phyloP scores from a whole-genome alignment of 1,140 invertebrate species.

The Drosophila paulistorum region DNA sequence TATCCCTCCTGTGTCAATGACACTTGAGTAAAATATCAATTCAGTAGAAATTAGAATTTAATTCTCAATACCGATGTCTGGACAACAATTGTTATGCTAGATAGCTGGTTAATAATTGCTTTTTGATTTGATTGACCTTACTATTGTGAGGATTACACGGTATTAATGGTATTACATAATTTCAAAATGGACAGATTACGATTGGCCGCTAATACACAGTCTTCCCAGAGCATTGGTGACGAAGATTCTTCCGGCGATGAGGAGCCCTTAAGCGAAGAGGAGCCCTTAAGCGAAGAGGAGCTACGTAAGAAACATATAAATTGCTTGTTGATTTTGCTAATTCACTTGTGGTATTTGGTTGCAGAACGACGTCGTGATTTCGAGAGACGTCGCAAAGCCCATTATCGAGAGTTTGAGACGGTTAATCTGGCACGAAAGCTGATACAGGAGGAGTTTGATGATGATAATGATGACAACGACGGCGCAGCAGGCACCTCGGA shows the following conservation, averaged over 20 bases:
- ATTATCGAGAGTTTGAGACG: slow-evolving; percentile 98
- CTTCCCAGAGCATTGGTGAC: slow-evolving; percentile 85
- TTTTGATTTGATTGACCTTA: background rate
- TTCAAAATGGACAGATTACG: slow-evolving; percentile 77
- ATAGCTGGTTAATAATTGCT: background rate
- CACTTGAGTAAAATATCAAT: too few relatives aligned
- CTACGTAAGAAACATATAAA: slow-evolving; percentile 78
- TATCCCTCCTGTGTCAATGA: too few relatives aligned
- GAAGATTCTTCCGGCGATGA: slow-evolving; percentile 86
- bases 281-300: slow-evolving; percentile 86
- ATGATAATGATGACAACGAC: slow-evolving; percentile 87
- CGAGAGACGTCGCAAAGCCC: slow-evolving; percentile 95
- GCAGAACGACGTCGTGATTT: slow-evolving; percentile 90
- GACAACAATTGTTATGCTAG: background rate
- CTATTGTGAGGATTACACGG: background rate
- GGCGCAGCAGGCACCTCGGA: slow-evolving; percentile 30
- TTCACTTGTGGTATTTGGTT: slow-evolving; percentile 53
- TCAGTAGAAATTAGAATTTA: too few relatives aligned
- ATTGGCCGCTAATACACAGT: slow-evolving; percentile 81
- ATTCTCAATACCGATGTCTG: too few relatives aligned
- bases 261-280: too few relatives aligned
- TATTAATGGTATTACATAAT: background rate
- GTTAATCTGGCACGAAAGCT: slow-evolving; percentile 95
- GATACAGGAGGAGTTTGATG: slow-evolving; percentile 94
- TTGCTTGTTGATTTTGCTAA: slow-evolving; percentile 15